Evolutionary conservation across 53 echinoderm and acorn worm species (phyloP).

Genomic region (Paracentrotus lividus): DNA sequence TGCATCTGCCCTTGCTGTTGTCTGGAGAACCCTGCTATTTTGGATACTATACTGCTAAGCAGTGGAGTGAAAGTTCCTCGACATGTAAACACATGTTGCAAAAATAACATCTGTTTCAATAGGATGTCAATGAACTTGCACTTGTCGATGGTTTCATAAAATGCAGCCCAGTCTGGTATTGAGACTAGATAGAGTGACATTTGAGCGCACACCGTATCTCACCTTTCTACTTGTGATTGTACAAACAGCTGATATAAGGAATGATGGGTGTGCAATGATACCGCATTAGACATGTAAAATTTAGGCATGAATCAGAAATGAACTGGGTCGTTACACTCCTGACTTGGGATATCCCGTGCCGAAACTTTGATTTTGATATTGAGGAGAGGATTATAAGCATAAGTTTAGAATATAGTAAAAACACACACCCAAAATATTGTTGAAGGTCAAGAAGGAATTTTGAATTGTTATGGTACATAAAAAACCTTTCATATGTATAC

Average conservation of each 20-base stretch:
- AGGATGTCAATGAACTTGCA: no score
- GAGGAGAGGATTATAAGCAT: neutral
- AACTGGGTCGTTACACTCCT: neutral
- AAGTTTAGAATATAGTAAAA: neutral
- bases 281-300: conserved; percentile 33
- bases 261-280: conserved; percentile 38
- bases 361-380: neutral
- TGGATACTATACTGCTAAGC: no score
- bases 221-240: conserved; percentile 15
- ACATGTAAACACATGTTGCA: no score
- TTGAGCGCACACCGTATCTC: neutral
- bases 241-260: conserved; percentile 47
- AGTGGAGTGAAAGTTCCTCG: no score
- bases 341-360: neutral
- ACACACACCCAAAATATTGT: neutral
- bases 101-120: no score
- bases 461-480: neutral
- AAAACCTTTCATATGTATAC: no score
- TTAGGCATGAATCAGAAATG: conserved; percentile 9
- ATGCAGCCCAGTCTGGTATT: neutral
- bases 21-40: no score
- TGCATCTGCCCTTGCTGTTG: no score
- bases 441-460: neutral
- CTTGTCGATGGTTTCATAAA: no score
- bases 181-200: conserved; percentile 26